Percentiles rank a stretch among this genome's conserved stretches.
These are phyloP conservation scores for Herminia tarsipennalis DNA, from an alignment of 2,888 invertebrate genomes.

Conservation along the genomic window DNA sequence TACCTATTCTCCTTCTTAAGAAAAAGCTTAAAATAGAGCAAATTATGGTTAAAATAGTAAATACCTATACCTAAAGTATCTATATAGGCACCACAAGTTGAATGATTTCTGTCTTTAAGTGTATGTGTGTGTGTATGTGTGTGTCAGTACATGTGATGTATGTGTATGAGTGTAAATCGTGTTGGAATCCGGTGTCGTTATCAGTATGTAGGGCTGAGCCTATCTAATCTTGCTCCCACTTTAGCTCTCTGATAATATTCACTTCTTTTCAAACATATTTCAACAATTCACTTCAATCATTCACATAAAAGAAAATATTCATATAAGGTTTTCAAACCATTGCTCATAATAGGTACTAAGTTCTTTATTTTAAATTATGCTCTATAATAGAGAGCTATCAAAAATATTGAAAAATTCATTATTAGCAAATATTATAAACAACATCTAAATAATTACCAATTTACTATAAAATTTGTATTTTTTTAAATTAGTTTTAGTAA, in stretches of 20 bases:
- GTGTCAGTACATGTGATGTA: slow-evolving; percentile 51
- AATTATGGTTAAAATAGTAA: not conserved
- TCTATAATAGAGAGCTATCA: too few relatives aligned
- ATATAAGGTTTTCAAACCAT: too few relatives aligned
- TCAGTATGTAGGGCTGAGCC: slow-evolving; percentile 72
- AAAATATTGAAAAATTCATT: too few relatives aligned
- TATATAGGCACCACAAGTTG: not conserved
- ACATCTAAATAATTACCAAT: too few relatives aligned
- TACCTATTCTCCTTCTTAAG: too few relatives aligned
- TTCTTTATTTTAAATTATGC: too few relatives aligned
- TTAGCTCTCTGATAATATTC: slow-evolving; percentile 64
- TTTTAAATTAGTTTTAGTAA: too few relatives aligned
- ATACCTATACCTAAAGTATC: slow-evolving; percentile 1
- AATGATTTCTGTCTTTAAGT: slow-evolving; percentile 8
- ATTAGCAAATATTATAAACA: too few relatives aligned
- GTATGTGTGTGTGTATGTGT: slow-evolving; percentile 44
- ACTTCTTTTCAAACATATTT: slow-evolving; percentile 57
- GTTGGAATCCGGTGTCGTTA: slow-evolving; percentile 70
- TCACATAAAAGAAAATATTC: slow-evolving; percentile 1
- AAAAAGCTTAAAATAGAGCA: too few relatives aligned
- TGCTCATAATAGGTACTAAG: too few relatives aligned
- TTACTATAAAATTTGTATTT: too few relatives aligned
- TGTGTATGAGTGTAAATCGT: slow-evolving; percentile 57
- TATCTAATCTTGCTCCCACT: slow-evolving; percentile 78
- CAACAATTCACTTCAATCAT: slow-evolving; percentile 42